These are phyloP conservation scores for Phragmatobia fuliginosa DNA, from an alignment of 2,888 invertebrate species.

Conservation along the genomic window DNA sequence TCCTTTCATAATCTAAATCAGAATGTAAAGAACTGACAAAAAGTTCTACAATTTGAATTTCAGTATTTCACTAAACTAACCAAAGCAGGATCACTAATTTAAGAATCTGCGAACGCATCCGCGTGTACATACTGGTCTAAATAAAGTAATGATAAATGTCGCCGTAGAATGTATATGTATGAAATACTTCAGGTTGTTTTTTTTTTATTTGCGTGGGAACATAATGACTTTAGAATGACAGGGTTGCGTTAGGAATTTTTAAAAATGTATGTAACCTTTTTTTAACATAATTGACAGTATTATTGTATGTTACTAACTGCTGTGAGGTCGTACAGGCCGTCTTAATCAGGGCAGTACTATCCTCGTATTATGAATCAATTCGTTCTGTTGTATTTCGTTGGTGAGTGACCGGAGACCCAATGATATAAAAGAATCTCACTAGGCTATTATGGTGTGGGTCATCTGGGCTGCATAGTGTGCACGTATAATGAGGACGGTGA, in stretches of 20 bases:
- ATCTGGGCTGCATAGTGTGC: too few relatives aligned
- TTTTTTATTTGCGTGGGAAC: slow-evolving; percentile 39
- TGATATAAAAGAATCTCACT: too few relatives aligned
- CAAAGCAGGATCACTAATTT: background rate
- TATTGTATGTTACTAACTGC: too few relatives aligned
- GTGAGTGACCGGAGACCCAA: too few relatives aligned
- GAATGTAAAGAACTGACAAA: too few relatives aligned
- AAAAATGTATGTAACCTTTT: background rate
- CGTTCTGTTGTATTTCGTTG: too few relatives aligned
- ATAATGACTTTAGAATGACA: slow-evolving; percentile 20
- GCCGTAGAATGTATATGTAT: slow-evolving; percentile 23
- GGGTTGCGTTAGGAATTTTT: slow-evolving; percentile 22
- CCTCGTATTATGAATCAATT: too few relatives aligned
- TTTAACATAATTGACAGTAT: background rate
- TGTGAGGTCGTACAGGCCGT: too few relatives aligned
- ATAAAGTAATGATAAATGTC: slow-evolving; percentile 31
- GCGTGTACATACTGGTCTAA: slow-evolving; percentile 4
- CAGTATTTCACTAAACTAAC: background rate
- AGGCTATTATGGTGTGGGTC: too few relatives aligned
- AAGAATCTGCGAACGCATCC: background rate
- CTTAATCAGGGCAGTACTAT: too few relatives aligned
- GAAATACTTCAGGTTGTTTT: slow-evolving; percentile 28
- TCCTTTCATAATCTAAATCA: too few relatives aligned
- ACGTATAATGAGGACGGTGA: too few relatives aligned
- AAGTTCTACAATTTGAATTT: background rate